Evolutionary conservation across 2,113 vertebrate genomes (phyloP).

Genomic region (Otis tarda): DNA sequence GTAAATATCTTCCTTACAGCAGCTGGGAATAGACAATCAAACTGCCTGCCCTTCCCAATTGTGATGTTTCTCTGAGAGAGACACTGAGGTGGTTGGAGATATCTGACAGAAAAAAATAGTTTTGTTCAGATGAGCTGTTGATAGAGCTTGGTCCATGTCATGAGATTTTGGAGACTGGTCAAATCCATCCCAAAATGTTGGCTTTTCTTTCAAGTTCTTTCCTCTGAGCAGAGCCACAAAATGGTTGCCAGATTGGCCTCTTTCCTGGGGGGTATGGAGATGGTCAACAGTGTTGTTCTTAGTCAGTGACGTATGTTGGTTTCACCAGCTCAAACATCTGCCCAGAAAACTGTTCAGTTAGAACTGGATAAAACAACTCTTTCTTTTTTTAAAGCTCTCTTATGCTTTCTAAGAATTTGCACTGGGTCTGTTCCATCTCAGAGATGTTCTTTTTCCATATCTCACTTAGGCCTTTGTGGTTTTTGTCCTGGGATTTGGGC

Average conservation of each 20-base stretch:
- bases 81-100: neutral
- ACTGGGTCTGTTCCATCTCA: slow-evolving; percentile 60
- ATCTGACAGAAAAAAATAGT: neutral
- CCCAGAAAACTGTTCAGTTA: slow-evolving; percentile 34
- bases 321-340: slow-evolving; percentile 13
- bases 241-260: neutral
- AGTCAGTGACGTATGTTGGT: slow-evolving; percentile 27
- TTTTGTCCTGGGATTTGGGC: slow-evolving; percentile 37
- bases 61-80: neutral
- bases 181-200: neutral
- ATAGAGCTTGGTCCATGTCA: neutral
- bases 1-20: neutral
- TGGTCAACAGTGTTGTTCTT: neutral
- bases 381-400: slow-evolving; percentile 11
- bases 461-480: neutral
- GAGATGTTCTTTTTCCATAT: slow-evolving; percentile 9
- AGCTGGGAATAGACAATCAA: neutral
- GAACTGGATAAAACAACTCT: slow-evolving; percentile 1
- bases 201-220: slow-evolving; percentile 19
- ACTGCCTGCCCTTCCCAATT: neutral
- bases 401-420: slow-evolving; percentile 74
- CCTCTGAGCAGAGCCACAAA: neutral
- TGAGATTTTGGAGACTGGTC: neutral
- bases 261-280: neutral
- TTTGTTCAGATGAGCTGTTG: neutral